phyloP scores from a whole-genome alignment of 1,140 invertebrate species.

The Macrocentrus cingulum region DNA sequence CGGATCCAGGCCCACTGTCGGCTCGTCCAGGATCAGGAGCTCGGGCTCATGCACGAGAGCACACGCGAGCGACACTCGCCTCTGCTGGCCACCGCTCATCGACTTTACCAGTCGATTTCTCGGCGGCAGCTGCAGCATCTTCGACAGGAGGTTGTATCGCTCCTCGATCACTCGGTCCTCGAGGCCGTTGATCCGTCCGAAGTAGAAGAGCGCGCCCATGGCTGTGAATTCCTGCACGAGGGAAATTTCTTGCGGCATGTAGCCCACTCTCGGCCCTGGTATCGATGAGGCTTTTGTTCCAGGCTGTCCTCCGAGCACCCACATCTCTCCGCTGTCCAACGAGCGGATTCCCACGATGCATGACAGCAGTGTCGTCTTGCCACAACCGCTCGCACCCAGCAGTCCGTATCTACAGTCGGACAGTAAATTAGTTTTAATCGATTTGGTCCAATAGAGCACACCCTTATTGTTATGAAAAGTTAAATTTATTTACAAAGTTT shows the following conservation, averaged over 20 bases:
- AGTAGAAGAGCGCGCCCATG: constrained; percentile 82
- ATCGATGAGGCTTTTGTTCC: constrained; percentile 73
- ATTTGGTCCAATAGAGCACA: constrained; percentile 30
- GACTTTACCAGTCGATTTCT: constrained; percentile 65
- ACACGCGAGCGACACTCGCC: constrained; percentile 83
- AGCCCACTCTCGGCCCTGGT: constrained; percentile 77
- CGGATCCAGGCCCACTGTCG: constrained; percentile 90
- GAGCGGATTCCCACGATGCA: constrained; percentile 80
- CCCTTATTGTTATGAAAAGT: neutral
- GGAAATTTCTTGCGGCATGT: constrained; percentile 89
- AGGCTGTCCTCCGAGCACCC: constrained; percentile 77
- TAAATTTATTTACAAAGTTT: too few species aligned
- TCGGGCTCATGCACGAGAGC: constrained; percentile 86
- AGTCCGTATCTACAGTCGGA: constrained; percentile 88
- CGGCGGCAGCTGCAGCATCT: constrained; percentile 74
- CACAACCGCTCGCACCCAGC: constrained; percentile 81
- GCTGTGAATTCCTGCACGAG: constrained; percentile 86
- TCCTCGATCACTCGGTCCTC: constrained; percentile 65
- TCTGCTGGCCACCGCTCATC: constrained; percentile 85
- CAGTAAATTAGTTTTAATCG: neutral
- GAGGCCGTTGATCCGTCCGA: constrained; percentile 85
- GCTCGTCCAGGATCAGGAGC: constrained; percentile 88
- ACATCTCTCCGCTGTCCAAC: constrained; percentile 74
- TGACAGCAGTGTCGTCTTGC: constrained; percentile 82
- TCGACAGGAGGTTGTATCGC: constrained; percentile 69